A percentile compares a stretch with the other conserved stretches of the same genome.
Evolutionary conservation across 2,888 invertebrate species (phyloP).

Genomic region (Omphaloscelis lunosa): DNA sequence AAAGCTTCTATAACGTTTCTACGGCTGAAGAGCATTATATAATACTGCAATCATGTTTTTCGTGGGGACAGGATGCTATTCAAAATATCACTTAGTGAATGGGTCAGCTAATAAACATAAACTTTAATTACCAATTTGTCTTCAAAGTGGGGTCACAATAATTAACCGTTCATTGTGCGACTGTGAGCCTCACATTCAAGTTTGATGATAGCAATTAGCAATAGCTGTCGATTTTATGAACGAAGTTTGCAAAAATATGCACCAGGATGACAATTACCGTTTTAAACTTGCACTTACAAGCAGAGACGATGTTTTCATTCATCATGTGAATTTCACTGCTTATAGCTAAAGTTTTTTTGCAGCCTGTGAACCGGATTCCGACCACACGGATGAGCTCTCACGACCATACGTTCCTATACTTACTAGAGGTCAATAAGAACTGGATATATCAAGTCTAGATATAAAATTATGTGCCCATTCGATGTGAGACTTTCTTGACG

Average conservation of each 20-base stretch:
- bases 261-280: constrained; percentile 5
- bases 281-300: constrained; percentile 37
- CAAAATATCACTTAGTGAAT: not conserved
- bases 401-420: constrained; percentile 39
- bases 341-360: constrained; percentile 51
- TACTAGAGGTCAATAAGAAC: constrained; percentile 46
- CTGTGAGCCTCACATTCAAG: not conserved
- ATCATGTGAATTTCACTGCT: constrained; percentile 62
- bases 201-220: not conserved
- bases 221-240: not conserved
- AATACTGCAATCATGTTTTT: not conserved
- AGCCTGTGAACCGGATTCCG: constrained; percentile 53
- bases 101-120: constrained; percentile 7
- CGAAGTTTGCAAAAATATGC: not conserved
- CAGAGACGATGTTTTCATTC: constrained; percentile 49
- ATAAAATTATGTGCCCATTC: constrained; percentile 37
- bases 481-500: constrained; percentile 60
- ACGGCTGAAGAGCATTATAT: too few species aligned
- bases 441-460: constrained; percentile 51
- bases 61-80: too few species aligned
- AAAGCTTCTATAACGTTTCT: not conserved
- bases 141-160: constrained; percentile 14
- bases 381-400: constrained; percentile 49
- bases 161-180: not conserved
- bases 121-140: constrained; percentile 24